Evolutionary conservation across 2,888 invertebrate genomes (phyloP), one percentile per base, ranked within the genome.

Genomic region (Polymixis lichenea): DNA sequence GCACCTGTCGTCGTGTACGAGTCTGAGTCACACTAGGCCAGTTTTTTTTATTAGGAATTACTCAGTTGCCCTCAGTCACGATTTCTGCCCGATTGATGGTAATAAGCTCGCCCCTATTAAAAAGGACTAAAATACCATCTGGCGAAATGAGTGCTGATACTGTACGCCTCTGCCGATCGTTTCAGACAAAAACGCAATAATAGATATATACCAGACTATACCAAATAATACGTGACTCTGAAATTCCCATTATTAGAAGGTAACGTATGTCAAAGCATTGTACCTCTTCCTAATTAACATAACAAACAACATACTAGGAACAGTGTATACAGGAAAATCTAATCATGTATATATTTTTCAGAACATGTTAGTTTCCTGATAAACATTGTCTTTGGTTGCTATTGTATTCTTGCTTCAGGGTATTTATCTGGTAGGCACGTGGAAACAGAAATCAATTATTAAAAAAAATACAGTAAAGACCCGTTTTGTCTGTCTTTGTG

Each of bases 401-500:
- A 28, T 38, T 49, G 2, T 43, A 19, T 56, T 56, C 9, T 51
- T n/a, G 56, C 43, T 80, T 64, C 38, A 56, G 28, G 62, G 38
- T 0, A 9, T 72, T 51, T n/a, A 13, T 0, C 28, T 62, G 51
- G 4, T 13, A 43, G 51, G 2, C 13, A 43, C 9, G 19, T 38
- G 11, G 32, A 13, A 19, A 60, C 11, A 38, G 11, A 49, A 17
- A 19, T 25, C 15, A 49, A 15, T 17, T 7, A 1, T n/a, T n/a
- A n/a, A n/a, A n/a, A n/a, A n/a, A 25, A 51, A 0, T 32, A 0
- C 5, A 6, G 32, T n/a, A 6, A 17, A 28, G 2, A n/a, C 32
- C 22, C 22, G 15, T 19, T 67, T 55, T 11, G 15, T 19, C 0
- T 38, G n/a, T 2, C n/a, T 17, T n/a, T 17, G 15, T 9, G 28